Evolutionary conservation across 2,888 invertebrate species (phyloP), one percentile per base, ranked within the genome.

Genomic region (Steinernema scapterisci): DNA sequence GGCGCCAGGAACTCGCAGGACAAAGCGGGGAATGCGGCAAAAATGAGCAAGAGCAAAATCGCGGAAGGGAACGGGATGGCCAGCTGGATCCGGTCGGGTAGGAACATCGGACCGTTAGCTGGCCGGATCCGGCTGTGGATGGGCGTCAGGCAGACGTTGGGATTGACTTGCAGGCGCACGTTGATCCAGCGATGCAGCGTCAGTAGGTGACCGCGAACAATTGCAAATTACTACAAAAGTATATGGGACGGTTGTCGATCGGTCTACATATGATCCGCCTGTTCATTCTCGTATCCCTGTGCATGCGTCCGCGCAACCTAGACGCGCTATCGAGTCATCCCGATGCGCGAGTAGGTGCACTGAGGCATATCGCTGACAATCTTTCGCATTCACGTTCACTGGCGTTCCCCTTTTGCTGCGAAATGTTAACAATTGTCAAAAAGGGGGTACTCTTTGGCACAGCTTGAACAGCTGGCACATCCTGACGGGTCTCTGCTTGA

Each of bases 191-290:
- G 63, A 63, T 63, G 63, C 31, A 63, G 63, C 31, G 63, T 13
- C 31, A 63, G 63, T 63, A 16, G 63, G 63, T 27, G 63, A 63
- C 63, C 63, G 63, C 63, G 63, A 63, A 63, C 63, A 63, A 63
- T 63, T 63, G 63, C 63, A 63, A 63, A 63, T 63, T 63, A 63
- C 63, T 63, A 63, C 63, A 63, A 63, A 63, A 63, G 63, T 63
- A 63, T 63, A 63, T 63, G 63, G 63, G 63, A 63, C 63, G 63
- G 63, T 63, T 63, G 63, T 7, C 63, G 63, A 63, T 63, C 31
- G 63, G 31, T 63, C 63, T 63, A 63, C 63, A 63, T 63, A 27
- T 63, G 63, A 63, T 63, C 63, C 63, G 63, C 63, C 63, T 63
- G 63, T 63, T 63, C 63, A 31, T 25, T 63, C 63, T 5, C 63